Conservation (phyloP, 2,888 invertebrate genomes). For the Carterocephalus palaemon region DNA sequence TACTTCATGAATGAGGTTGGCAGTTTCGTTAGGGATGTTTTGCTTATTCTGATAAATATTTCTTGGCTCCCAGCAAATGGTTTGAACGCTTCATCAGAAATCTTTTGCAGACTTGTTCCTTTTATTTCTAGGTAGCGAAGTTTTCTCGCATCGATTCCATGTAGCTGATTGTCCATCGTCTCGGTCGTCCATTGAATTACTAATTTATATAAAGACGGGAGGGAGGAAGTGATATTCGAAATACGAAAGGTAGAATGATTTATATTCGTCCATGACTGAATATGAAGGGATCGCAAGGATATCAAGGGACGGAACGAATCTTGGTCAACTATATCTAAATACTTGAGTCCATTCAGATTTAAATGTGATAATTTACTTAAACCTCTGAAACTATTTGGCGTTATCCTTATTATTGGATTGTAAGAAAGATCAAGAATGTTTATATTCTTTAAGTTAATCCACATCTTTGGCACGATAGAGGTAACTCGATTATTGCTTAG, state of each 20-base stretch:
- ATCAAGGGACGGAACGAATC: constrained; percentile 85
- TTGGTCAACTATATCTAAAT: constrained; percentile 86
- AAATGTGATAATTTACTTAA: constrained; percentile 85
- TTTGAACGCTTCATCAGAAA: constrained; percentile 87
- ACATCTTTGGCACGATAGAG: constrained; percentile 86
- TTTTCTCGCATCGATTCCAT: constrained; percentile 87
- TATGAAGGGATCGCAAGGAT: constrained; percentile 83
- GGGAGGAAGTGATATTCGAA: constrained; percentile 83
- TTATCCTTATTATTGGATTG: constrained; percentile 88
- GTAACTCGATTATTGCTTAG: constrained; percentile 87
- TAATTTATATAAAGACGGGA: constrained; percentile 86
- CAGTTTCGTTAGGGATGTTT: constrained; percentile 87
- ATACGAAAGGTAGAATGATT: constrained; percentile 83
- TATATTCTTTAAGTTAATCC: constrained; percentile 84
- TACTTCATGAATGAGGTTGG: constrained; percentile 89
- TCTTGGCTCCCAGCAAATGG: constrained; percentile 87
- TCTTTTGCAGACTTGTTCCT: constrained; percentile 84
- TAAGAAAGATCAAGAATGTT: constrained; percentile 88
- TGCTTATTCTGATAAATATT: constrained; percentile 85
- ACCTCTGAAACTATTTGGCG: constrained; percentile 84
- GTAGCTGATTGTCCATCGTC: constrained; percentile 85
- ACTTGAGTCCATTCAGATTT: constrained; percentile 85
- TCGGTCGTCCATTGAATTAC: constrained; percentile 87
- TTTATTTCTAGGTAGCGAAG: constrained; percentile 89
- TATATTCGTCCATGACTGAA: constrained; percentile 87